phyloP scores from a whole-genome alignment of 2,888 invertebrate genomes.

The Eristalis tenax region DNA sequence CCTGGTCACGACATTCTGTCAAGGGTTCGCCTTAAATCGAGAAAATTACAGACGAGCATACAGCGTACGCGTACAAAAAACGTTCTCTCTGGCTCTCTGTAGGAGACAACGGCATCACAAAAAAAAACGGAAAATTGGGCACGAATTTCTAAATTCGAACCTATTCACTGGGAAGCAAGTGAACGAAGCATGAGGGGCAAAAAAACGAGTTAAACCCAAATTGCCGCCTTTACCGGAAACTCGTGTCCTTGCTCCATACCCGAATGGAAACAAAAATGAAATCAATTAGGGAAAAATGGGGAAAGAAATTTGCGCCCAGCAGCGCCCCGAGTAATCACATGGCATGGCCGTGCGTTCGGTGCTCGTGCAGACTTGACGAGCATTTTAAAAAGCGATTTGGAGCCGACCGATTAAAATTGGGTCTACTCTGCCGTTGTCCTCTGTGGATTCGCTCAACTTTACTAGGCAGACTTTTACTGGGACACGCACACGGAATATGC shows the following conservation, averaged over 20 bases:
- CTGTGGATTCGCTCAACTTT: neutral
- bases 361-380: conserved; percentile 39
- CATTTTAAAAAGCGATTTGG: conserved; percentile 50
- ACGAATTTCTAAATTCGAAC: conserved; percentile 47
- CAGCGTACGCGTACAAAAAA: conserved; percentile 3
- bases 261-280: conserved; percentile 28
- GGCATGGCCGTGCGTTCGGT: conserved; percentile 5
- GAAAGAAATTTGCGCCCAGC: conserved; percentile 2
- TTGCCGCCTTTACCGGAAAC: conserved; percentile 52
- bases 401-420: conserved; percentile 35
- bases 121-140: conserved; percentile 34
- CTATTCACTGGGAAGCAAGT: conserved; percentile 31
- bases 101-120: neutral
- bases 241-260: conserved; percentile 43
- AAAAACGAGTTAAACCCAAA: conserved; percentile 44
- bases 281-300: conserved; percentile 26
- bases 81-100: neutral
- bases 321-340: conserved; percentile 12
- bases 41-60: conserved; percentile 31
- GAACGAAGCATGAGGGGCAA: neutral
- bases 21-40: conserved; percentile 26
- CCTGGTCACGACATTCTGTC: conserved; percentile 25
- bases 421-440: neutral
- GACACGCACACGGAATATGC: neutral
- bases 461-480: conserved; percentile 26